These are phyloP conservation scores for Leucoptera coffeella DNA, from an alignment of 2,888 invertebrate genomes.

Conservation along the genomic window DNA sequence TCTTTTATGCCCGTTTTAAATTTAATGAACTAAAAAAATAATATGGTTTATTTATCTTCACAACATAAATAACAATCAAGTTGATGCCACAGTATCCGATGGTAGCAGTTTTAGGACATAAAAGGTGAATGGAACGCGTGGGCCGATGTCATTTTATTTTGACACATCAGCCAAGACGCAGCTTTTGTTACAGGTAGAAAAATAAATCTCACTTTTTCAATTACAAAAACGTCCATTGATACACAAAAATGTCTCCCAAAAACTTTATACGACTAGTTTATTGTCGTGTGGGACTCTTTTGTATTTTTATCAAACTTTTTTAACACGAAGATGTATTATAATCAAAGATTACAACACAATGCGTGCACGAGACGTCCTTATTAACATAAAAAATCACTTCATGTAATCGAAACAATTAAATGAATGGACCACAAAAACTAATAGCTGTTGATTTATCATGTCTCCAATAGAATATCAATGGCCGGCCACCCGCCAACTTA, in stretches of 20 bases:
- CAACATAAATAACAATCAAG: too few relatives aligned
- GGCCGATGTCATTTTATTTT: conserved; percentile 40
- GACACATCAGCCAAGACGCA: conserved; percentile 37
- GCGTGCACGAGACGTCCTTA: conserved; percentile 3
- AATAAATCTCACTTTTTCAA: background rate
- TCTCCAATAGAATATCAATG: conserved; percentile 44
- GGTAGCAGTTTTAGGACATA: too few relatives aligned
- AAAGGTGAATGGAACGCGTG: too few relatives aligned
- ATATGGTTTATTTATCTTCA: too few relatives aligned
- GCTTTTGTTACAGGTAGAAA: too few relatives aligned
- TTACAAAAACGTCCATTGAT: background rate
- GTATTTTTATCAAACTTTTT: conserved; percentile 34
- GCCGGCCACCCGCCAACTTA: conserved; percentile 42
- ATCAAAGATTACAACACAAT: too few relatives aligned
- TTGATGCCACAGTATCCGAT: too few relatives aligned
- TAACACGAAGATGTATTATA: conserved; percentile 1
- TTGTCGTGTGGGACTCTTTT: too few relatives aligned
- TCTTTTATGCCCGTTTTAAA: too few relatives aligned
- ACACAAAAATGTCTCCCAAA: too few relatives aligned
- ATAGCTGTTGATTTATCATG: conserved; percentile 29
- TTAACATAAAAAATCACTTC: conserved; percentile 7
- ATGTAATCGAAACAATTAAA: conserved; percentile 26
- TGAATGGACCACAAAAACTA: conserved; percentile 22
- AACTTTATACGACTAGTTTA: too few relatives aligned
- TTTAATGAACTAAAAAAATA: too few relatives aligned